Conservation (phyloP, 92 coral and sea anemone genomes). For the Porites lobata region DNA sequence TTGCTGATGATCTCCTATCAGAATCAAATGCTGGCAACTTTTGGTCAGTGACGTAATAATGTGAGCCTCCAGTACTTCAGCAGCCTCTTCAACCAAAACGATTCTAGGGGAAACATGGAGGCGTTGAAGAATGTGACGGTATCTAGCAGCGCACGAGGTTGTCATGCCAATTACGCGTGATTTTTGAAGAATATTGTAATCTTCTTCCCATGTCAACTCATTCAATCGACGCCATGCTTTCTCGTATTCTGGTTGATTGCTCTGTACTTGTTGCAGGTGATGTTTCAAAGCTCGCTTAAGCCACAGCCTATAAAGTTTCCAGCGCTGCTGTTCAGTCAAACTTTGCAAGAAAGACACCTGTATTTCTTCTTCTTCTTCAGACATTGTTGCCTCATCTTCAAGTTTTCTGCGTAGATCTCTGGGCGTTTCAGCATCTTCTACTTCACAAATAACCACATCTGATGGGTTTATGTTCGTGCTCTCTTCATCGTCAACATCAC, state of each 20-base stretch:
- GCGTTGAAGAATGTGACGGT: slow-evolving; percentile 75
- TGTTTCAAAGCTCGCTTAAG: slow-evolving; percentile 65
- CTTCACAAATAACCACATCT: slow-evolving; percentile 20
- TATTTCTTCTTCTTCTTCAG: slow-evolving; percentile 19
- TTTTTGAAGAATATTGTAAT: slow-evolving; percentile 48
- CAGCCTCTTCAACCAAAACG: slow-evolving; percentile 93
- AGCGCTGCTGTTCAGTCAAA: neutral
- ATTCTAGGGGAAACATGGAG: slow-evolving; percentile 72
- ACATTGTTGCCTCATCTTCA: slow-evolving; percentile 7
- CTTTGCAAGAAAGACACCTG: neutral
- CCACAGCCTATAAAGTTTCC: slow-evolving; percentile 57
- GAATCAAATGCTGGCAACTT: slow-evolving; percentile 90
- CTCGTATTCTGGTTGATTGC: slow-evolving; percentile 70
- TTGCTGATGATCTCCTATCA: slow-evolving; percentile 97
- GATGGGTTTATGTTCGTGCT: neutral
- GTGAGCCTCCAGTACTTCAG: slow-evolving; percentile 97
- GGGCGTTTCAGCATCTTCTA: slow-evolving; percentile 12
- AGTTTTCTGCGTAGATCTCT: slow-evolving; percentile 26
- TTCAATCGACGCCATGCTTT: slow-evolving; percentile 41
- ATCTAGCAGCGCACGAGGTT: slow-evolving; percentile 81
- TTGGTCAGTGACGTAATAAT: slow-evolving; percentile 77
- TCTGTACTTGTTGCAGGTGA: slow-evolving; percentile 48
- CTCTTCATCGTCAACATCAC: slow-evolving; percentile 31
- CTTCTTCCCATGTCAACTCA: slow-evolving; percentile 59
- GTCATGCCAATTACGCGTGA: slow-evolving; percentile 83